phyloP scores from a whole-genome alignment of 2,888 invertebrate species.

The Oligia strigilis region DNA sequence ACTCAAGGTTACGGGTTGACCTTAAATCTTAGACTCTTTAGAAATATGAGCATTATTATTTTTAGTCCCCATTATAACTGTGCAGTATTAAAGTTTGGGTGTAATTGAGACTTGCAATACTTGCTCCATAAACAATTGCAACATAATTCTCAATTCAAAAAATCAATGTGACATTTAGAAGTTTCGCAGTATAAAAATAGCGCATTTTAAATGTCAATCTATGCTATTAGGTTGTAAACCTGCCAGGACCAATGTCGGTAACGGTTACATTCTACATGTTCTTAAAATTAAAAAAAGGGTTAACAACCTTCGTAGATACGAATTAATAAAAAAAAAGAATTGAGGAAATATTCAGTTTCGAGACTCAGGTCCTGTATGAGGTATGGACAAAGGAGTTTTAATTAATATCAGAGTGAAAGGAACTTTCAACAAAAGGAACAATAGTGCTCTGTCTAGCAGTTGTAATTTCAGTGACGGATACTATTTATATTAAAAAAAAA shows the following conservation, averaged over 20 bases:
- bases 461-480: constrained; percentile 22
- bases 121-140: constrained; percentile 1
- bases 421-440: constrained; percentile 23
- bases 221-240: constrained; percentile 33
- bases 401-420: constrained; percentile 59
- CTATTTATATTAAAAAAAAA: neutral
- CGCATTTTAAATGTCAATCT: constrained; percentile 46
- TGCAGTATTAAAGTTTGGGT: neutral
- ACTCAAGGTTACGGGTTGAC: constrained; percentile 11
- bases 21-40: constrained; percentile 3
- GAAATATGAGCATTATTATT: neutral
- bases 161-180: constrained; percentile 30
- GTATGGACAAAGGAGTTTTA: constrained; percentile 48
- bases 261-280: constrained; percentile 42
- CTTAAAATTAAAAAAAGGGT: constrained; percentile 53
- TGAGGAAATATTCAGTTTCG: constrained; percentile 64
- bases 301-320: constrained; percentile 54
- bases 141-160: constrained; percentile 16
- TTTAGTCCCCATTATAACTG: neutral
- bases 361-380: constrained; percentile 32
- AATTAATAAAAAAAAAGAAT: constrained; percentile 58
- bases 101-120: neutral
- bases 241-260: constrained; percentile 42
- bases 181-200: constrained; percentile 43
- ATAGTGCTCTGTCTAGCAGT: constrained; percentile 21